Evolutionary conservation across 2,888 invertebrate genomes (phyloP), one percentile per base, ranked within the genome.

Genomic region (Caenorhabditis drosophilae): DNA sequence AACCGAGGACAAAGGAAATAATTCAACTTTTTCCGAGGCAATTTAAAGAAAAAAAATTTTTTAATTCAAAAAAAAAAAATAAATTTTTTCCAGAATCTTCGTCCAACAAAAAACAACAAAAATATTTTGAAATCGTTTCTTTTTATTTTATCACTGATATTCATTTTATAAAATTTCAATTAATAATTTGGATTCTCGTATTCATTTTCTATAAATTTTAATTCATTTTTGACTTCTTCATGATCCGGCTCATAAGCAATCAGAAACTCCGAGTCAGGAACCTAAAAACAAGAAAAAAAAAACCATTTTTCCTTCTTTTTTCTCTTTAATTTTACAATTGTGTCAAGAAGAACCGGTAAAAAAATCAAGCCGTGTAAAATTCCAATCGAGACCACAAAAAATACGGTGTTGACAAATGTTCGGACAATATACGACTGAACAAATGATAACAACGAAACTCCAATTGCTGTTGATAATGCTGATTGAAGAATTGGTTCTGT

Each of bases 401-500:
- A 68, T 3, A 80, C 79, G 6, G 81, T 81, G 35, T 77, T 63
- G 31, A 81, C 81, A 56, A 81, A 81, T 20, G 81, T 81, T 16
- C 80, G 67, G 6, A 81, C 76, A 48, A 81, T 79, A 42, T 81
- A 81, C 2, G 80, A 77, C 0, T 78, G 76, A 12, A 81, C 80
- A 18, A 76, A 55, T 2, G 73, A 70, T 11, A 81, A 66, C 7
- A 79, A 60, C 12, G 71, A 66, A 11, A 81, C 80, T 3, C 81
- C 80, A 34, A 78, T 73, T 1, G 75, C 66, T 12, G 81, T 81
- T 6, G 77, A 77, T 0, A 77, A 25, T n/a, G 81, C 78, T 0
- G 81, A 77, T 59, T 81, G 81, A 15, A 76, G 57, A 18, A 81
- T 75, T 0, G 81, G 81, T 42, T 71, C 79, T 7, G 72, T 70